A percentile compares a stretch with the other conserved stretches of the same genome.
phyloP scores from a whole-genome alignment of 2,888 invertebrate genomes.

The Tachystola acroxantha region DNA sequence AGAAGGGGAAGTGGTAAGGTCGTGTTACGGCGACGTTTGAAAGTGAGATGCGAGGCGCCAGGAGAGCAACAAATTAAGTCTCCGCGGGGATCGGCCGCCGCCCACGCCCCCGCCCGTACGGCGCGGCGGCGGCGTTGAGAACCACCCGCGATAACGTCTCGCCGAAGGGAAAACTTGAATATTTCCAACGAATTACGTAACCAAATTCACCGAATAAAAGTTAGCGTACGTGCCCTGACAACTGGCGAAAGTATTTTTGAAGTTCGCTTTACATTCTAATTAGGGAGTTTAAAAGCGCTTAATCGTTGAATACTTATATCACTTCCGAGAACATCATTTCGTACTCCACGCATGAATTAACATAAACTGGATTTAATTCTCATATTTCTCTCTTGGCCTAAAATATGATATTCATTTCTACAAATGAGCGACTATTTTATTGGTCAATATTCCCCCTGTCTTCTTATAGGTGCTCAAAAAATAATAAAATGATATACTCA shows the following conservation, averaged over 20 bases:
- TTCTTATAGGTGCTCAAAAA: conserved; percentile 10
- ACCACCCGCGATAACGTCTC: conserved; percentile 67
- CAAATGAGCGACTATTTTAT: conserved; percentile 8
- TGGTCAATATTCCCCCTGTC: conserved; percentile 10
- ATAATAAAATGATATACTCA: conserved; percentile 14
- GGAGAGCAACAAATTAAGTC: conserved; percentile 78
- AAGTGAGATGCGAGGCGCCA: conserved; percentile 76
- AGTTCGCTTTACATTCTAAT: conserved; percentile 54
- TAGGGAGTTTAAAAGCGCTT: conserved; percentile 53
- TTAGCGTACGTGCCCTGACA: conserved; percentile 60
- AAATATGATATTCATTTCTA: conserved; percentile 1
- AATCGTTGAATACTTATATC: conserved; percentile 31
- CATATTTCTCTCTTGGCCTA: too few species aligned
- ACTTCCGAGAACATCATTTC: conserved; percentile 31
- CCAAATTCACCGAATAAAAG: conserved; percentile 65
- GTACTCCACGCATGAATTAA: conserved; percentile 17
- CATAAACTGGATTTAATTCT: too few species aligned
- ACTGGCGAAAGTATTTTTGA: conserved; percentile 58
- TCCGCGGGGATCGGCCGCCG: conserved; percentile 54
- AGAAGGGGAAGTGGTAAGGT: conserved; percentile 67
- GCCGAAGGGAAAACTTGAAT: conserved; percentile 72
- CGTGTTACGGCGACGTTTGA: conserved; percentile 69
- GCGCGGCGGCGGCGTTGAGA: conserved; percentile 43
- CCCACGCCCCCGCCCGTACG: conserved; percentile 7
- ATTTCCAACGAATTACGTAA: conserved; percentile 69